Conservation (phyloP, 2,113 vertebrate species). For the Orcinus orca region DNA sequence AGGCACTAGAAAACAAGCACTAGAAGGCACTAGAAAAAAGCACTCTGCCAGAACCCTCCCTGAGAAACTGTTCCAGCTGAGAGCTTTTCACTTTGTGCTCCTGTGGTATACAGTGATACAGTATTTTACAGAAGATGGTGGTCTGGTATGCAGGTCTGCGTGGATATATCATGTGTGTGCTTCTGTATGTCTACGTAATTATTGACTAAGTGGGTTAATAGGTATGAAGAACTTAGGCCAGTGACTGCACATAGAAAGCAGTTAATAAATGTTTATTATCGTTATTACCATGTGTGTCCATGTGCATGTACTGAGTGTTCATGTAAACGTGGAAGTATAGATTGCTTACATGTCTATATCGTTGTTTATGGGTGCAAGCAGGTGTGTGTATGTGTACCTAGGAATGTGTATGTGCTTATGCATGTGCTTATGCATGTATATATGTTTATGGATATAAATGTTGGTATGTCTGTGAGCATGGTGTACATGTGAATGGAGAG, state of each 20-base stretch:
- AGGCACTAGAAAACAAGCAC: no score
- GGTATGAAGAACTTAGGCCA: not conserved
- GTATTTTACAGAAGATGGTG: not conserved
- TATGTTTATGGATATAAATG: not conserved
- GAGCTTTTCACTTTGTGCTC: not conserved
- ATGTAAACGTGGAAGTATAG: not conserved
- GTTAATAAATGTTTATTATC: not conserved
- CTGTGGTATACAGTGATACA: no score
- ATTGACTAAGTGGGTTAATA: not conserved
- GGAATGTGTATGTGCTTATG: not conserved
- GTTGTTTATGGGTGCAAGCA: not conserved
- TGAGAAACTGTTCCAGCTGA: not conserved
- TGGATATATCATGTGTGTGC: not conserved
- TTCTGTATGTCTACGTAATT: not conserved
- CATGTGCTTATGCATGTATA: not conserved
- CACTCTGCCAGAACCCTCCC: not conserved
- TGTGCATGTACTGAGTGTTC: not conserved
- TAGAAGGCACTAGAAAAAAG: no score
- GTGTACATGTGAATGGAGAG: not conserved
- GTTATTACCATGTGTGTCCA: not conserved
- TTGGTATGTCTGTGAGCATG: not conserved
- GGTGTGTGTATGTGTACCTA: not conserved
- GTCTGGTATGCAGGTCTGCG: not conserved
- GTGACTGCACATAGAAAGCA: not conserved
- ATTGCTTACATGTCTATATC: not conserved